These are phyloP conservation scores for Chrysomallon squamiferum DNA, from an alignment of 1,140 invertebrate genomes.

Conservation along the genomic window DNA sequence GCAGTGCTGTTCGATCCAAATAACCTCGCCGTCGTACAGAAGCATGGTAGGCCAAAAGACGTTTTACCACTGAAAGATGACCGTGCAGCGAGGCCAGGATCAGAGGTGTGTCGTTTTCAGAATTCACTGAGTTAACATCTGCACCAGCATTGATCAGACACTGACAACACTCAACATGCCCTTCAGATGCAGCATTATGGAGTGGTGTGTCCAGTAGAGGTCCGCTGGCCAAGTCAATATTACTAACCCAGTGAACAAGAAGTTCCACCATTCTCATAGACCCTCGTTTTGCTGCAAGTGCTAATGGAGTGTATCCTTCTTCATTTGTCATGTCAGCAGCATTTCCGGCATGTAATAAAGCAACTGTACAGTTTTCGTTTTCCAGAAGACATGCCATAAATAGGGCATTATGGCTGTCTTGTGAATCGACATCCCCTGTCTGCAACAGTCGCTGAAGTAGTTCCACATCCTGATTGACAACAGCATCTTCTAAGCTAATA, in stretches of 20 bases:
- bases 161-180: slow-evolving; percentile 66
- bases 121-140: slow-evolving; percentile 39
- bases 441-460: no score
- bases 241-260: slow-evolving; percentile 75
- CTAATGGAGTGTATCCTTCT: slow-evolving; percentile 78
- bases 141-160: slow-evolving; percentile 62
- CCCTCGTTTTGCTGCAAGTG: slow-evolving; percentile 82
- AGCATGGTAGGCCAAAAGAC: slow-evolving; percentile 87
- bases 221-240: slow-evolving; percentile 41
- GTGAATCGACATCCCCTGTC: no score
- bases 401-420: no score
- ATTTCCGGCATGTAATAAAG: slow-evolving; percentile 33
- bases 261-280: slow-evolving; percentile 82
- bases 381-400: no score
- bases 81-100: slow-evolving; percentile 86
- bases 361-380: neutral
- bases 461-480: no score
- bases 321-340: slow-evolving; percentile 32
- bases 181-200: slow-evolving; percentile 54
- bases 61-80: slow-evolving; percentile 81
- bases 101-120: slow-evolving; percentile 76
- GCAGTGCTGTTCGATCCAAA: slow-evolving; percentile 52
- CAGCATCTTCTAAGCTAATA: no score
- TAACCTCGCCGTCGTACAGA: slow-evolving; percentile 70
- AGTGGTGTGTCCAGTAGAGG: slow-evolving; percentile 51